Conservation (phyloP, 2,113 vertebrate species). For the Pollachius pollachius region DNA sequence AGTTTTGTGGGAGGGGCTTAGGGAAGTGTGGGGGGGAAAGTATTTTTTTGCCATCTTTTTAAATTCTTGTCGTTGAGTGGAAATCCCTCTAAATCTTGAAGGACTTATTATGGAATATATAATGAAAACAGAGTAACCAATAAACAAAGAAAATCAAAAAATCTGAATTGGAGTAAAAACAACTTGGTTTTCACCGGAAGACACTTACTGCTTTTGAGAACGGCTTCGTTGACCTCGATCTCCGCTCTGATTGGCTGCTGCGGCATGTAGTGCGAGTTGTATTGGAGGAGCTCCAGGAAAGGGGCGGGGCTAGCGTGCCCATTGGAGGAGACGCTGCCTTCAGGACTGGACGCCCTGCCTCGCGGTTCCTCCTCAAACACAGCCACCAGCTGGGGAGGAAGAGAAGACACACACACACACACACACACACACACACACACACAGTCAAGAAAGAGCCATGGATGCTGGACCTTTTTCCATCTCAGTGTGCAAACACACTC, state of each 20-base stretch:
- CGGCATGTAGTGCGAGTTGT: conserved; percentile 71
- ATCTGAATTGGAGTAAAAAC: not conserved
- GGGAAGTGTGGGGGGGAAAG: no score
- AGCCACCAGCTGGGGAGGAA: conserved; percentile 80
- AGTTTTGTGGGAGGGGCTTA: no score
- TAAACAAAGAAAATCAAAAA: not conserved
- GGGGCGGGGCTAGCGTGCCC: conserved; percentile 72
- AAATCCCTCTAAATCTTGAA: no score
- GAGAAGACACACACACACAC: conserved; percentile 6
- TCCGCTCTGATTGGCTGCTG: conserved; percentile 78
- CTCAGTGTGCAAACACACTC: no score
- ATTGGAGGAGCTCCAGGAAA: conserved; percentile 66
- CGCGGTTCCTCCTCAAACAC: conserved; percentile 78
- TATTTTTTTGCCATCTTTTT: no score
- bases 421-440: conserved; percentile 8
- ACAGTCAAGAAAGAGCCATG: not conserved
- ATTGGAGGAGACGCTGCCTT: conserved; percentile 62
- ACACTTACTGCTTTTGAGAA: conserved; percentile 86
- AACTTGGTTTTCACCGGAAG: not conserved
- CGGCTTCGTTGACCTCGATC: conserved; percentile 89
- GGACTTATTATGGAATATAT: no score
- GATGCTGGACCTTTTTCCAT: no score
- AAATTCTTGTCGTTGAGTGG: no score
- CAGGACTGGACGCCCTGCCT: conserved; percentile 62
- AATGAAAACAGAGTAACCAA: no score